phyloP scores from a whole-genome alignment of 2,113 vertebrate species.

The Panurus biarmicus region DNA sequence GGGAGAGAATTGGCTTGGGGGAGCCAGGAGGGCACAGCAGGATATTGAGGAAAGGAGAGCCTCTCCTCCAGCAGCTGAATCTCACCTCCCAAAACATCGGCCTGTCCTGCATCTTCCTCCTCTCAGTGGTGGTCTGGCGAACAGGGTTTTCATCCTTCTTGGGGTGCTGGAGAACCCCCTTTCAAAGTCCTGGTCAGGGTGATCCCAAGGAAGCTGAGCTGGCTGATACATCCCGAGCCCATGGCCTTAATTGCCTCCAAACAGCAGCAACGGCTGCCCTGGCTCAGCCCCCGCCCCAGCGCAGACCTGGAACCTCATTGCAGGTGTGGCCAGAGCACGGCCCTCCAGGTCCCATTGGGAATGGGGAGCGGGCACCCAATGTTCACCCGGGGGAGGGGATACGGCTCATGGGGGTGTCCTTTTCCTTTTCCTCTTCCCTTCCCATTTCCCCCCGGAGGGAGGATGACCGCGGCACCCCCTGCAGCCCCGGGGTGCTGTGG shows the following conservation, averaged over 20 bases:
- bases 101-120: background rate
- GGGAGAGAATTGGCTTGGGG: background rate
- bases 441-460: background rate
- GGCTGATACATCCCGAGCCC: background rate
- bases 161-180: rapidly evolving
- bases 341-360: rapidly evolving
- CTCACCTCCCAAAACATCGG: background rate
- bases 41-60: background rate
- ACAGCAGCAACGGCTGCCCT: rapidly evolving
- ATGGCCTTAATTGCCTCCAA: background rate
- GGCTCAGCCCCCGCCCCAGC: background rate
- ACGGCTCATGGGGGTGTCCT: background rate
- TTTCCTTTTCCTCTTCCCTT: background rate
- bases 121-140: rapidly evolving
- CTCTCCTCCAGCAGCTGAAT: background rate
- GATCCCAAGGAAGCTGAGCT: rapidly evolving
- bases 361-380: background rate
- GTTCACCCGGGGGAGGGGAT: rapidly evolving
- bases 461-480: background rate
- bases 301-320: background rate
- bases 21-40: background rate
- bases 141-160: background rate
- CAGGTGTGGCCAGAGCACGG: background rate
- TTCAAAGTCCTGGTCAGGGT: background rate
- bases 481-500: background rate